phyloP scores from a whole-genome alignment of 2,797 vertebrate genomes.

The Halcyon leucocephala region DNA sequence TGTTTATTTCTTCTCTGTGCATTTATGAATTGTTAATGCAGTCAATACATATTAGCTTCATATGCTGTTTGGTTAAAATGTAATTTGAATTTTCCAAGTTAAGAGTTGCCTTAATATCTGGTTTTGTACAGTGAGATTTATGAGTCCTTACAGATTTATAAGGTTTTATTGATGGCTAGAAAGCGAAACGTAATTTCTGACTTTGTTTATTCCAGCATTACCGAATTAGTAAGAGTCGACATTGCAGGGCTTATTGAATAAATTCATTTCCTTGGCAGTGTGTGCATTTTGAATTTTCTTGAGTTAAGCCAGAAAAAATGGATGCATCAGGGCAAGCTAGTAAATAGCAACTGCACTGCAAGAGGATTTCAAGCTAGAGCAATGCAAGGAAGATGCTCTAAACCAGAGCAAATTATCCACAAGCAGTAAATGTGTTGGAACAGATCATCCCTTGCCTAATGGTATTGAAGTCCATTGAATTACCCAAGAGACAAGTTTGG shows the following conservation, averaged over 20 bases:
- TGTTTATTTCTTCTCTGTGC: conserved; percentile 49
- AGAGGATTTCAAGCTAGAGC: conserved; percentile 6
- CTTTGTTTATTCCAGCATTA: conserved; percentile 52
- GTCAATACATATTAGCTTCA: conserved; percentile 59
- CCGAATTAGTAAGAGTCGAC: conserved; percentile 35
- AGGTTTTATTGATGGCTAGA: conserved; percentile 39
- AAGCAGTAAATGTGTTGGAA: neutral
- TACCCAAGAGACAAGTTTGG: neutral
- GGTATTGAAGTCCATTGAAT: neutral
- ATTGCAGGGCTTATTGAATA: conserved; percentile 30
- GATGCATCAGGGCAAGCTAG: conserved; percentile 35
- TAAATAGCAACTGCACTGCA: conserved; percentile 1
- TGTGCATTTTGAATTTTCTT: conserved; percentile 38
- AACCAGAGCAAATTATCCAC: neutral
- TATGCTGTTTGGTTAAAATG: conserved; percentile 45
- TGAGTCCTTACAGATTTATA: conserved; percentile 24
- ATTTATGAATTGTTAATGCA: conserved; percentile 71
- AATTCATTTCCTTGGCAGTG: conserved; percentile 48
- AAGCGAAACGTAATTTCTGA: conserved; percentile 34
- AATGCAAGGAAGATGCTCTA: neutral
- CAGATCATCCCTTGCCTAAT: neutral
- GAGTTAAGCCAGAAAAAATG: conserved; percentile 39
- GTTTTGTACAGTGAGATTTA: neutral
- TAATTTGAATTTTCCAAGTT: conserved; percentile 12
- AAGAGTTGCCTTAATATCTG: neutral